Evolutionary conservation across 1,140 invertebrate species (phyloP).

Genomic region (Drosophila obscura): DNA sequence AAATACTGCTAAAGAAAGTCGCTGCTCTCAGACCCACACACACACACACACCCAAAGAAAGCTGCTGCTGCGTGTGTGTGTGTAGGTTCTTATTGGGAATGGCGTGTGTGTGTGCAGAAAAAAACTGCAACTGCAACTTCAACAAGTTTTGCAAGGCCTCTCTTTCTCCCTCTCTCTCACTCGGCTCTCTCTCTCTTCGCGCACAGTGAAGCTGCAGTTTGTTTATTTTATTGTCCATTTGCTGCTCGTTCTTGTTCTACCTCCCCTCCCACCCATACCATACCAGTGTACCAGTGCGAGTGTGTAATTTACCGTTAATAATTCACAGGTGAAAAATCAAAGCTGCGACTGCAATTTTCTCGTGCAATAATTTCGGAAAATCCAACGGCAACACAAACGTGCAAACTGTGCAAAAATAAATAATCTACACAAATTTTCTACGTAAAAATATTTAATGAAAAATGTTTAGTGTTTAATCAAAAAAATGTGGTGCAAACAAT

Average conservation of each 20-base stretch:
- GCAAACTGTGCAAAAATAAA: background rate
- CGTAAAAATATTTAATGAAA: background rate
- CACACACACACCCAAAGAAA: conserved; percentile 36
- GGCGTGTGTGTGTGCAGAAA: conserved; percentile 42
- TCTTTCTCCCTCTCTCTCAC: conserved; percentile 37
- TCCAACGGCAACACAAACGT: conserved; percentile 3
- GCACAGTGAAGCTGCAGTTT: conserved; percentile 51
- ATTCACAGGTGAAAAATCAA: conserved; percentile 69
- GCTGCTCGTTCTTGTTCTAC: conserved; percentile 46
- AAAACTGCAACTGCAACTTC: conserved; percentile 70
- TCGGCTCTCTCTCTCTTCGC: conserved; percentile 23
- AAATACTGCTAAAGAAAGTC: no score
- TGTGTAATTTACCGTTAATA: conserved; percentile 78
- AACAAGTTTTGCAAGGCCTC: conserved; percentile 55
- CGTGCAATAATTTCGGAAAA: conserved; percentile 63
- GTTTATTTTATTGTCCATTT: conserved; percentile 78
- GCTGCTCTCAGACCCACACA: background rate
- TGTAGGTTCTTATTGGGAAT: conserved; percentile 66
- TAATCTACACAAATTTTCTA: background rate
- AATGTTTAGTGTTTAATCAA: conserved; percentile 15
- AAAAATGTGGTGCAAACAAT: background rate
- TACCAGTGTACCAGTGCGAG: conserved; percentile 26
- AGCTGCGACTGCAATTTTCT: conserved; percentile 42
- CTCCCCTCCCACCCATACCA: conserved; percentile 23
- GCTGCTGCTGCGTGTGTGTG: conserved; percentile 33